phyloP scores from a whole-genome alignment of 2,797 vertebrate genomes.

The Manis pentadactyla region DNA sequence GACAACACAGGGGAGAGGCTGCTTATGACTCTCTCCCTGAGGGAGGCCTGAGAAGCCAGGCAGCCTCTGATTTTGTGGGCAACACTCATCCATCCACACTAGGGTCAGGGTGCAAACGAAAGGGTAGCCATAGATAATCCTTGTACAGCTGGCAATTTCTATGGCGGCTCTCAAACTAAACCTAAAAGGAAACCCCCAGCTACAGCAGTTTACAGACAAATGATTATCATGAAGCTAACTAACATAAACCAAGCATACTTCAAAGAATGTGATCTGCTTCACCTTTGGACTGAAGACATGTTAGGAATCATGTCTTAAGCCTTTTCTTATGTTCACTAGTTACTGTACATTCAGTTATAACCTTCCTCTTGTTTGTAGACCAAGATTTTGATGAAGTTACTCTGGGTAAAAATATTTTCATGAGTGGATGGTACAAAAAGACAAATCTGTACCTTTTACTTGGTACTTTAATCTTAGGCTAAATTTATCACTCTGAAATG shows the following conservation, averaged over 20 bases:
- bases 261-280: not conserved
- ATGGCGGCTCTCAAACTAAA: not conserved
- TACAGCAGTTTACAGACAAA: not conserved
- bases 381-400: not conserved
- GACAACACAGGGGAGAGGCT: not conserved
- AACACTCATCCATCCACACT: not conserved
- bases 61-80: not conserved
- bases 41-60: not conserved
- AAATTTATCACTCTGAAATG: slow-evolving; percentile 9
- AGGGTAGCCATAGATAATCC: not conserved
- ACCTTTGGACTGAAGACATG: not conserved
- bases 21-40: not conserved
- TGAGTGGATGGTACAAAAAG: not conserved
- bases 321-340: not conserved
- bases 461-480: not conserved
- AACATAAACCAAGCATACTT: not conserved
- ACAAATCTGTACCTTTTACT: not conserved
- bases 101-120: not conserved
- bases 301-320: not conserved
- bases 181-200: not conserved
- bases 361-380: not conserved
- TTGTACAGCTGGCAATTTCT: not conserved
- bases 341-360: not conserved
- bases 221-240: not conserved
- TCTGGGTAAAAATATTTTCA: slow-evolving; percentile 10